These are phyloP conservation scores for Actinia tenebrosa DNA, from an alignment of 64 coral and sea anemone genomes.

Conservation along the genomic window DNA sequence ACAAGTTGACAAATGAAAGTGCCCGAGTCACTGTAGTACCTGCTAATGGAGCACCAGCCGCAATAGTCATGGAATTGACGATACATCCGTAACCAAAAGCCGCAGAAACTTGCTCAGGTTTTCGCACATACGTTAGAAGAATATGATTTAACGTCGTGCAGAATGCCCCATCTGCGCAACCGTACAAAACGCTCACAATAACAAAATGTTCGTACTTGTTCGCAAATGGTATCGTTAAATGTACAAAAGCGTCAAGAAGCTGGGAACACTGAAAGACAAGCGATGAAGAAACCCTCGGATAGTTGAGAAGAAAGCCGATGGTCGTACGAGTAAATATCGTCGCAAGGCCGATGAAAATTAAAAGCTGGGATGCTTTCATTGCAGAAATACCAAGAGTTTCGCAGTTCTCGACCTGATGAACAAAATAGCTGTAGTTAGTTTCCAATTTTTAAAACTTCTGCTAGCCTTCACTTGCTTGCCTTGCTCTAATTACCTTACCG, in stretches of 20 bases:
- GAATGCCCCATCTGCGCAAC: conserved; percentile 12
- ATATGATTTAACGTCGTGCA: conserved; percentile 9
- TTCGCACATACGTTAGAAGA: conserved; percentile 31
- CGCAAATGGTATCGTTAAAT: background rate
- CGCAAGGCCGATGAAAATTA: conserved; percentile 40
- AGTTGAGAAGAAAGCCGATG: conserved; percentile 15
- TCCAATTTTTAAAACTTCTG: background rate
- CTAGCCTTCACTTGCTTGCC: background rate
- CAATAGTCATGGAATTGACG: conserved; percentile 2
- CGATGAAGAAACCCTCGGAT: conserved; percentile 2
- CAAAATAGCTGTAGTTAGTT: background rate
- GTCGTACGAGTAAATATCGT: background rate
- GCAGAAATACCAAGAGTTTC: conserved; percentile 39
- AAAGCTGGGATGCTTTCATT: conserved; percentile 4
- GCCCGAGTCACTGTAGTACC: conserved; percentile 8
- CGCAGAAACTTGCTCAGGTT: conserved; percentile 4
- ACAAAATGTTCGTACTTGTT: conserved; percentile 33
- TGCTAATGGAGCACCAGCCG: conserved; percentile 31
- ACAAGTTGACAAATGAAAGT: background rate
- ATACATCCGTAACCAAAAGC: conserved; percentile 39
- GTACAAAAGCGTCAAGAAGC: background rate
- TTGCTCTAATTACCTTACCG: no score
- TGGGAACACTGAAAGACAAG: conserved; percentile 17
- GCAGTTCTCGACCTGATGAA: conserved; percentile 41
- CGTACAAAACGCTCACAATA: conserved; percentile 28